Evolutionary conservation across 2,113 vertebrate genomes (phyloP).

Genomic region (Notiomystis cincta): DNA sequence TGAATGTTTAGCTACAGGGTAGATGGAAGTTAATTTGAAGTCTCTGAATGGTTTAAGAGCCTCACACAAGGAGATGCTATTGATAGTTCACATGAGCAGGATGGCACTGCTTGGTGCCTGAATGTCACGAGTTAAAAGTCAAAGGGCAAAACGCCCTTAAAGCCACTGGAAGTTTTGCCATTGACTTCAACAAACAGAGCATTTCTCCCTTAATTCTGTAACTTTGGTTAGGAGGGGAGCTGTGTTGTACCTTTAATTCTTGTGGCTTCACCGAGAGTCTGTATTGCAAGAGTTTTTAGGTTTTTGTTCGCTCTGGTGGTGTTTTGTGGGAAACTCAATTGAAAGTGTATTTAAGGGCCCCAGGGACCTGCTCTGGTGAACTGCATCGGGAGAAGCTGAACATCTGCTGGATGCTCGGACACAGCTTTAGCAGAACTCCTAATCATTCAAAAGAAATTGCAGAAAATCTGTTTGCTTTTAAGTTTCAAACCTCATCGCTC

Average conservation of each 20-base stretch:
- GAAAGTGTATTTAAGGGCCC: conserved; percentile 13
- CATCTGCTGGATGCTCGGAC: not conserved
- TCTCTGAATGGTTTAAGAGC: not conserved
- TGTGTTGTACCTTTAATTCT: not conserved
- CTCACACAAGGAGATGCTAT: not conserved
- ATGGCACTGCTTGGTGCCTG: not conserved
- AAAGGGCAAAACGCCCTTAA: not conserved
- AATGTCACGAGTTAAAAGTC: conserved; percentile 10
- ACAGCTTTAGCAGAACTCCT: not conserved
- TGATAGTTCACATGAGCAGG: not conserved
- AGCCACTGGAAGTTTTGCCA: not conserved
- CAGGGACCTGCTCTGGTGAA: conserved; percentile 5
- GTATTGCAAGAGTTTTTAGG: not conserved
- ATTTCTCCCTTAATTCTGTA: not conserved
- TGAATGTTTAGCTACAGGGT: not conserved
- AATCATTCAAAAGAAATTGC: not conserved
- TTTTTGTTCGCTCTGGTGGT: not conserved
- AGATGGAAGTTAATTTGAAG: not conserved
- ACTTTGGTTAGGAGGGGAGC: not conserved
- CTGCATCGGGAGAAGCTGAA: not conserved
- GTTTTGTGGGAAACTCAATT: conserved; percentile 33
- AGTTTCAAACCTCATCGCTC: not conserved
- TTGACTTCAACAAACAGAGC: not conserved
- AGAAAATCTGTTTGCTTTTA: not conserved
- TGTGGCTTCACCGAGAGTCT: not conserved